phyloP scores from a whole-genome alignment of 1,140 invertebrate species.

The Kradibia gibbosae region DNA sequence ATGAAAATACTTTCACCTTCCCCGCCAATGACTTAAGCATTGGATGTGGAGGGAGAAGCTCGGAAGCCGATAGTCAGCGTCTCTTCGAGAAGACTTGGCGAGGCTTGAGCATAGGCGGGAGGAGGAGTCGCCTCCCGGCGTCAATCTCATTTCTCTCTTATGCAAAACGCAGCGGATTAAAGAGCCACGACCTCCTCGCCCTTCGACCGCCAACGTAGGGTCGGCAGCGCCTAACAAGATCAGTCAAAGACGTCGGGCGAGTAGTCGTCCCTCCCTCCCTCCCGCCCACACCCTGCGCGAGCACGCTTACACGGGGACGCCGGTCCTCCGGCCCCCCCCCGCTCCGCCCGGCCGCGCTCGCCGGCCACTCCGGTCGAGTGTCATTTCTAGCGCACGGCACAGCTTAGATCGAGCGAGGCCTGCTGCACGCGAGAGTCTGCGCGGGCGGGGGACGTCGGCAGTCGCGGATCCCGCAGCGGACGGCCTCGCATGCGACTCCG shows the following conservation, averaged over 20 bases:
- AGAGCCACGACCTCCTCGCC: not conserved
- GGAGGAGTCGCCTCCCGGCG: not conserved
- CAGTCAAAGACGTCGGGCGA: slow-evolving; percentile 23
- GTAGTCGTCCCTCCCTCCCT: not conserved
- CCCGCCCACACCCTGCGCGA: too few relatives aligned
- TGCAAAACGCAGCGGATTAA: slow-evolving; percentile 43
- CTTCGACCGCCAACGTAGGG: not conserved
- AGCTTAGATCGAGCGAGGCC: not conserved
- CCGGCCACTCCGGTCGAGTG: not conserved
- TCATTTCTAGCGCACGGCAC: slow-evolving; percentile 2
- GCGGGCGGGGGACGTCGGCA: not conserved
- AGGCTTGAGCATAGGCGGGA: not conserved
- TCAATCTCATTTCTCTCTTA: slow-evolving; percentile 47
- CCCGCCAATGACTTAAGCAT: not conserved
- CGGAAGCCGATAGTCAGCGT: not conserved
- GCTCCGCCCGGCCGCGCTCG: not conserved
- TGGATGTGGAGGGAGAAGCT: not conserved
- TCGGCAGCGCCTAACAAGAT: slow-evolving; percentile 41
- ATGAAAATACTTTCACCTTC: not conserved
- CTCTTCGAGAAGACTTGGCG: not conserved
- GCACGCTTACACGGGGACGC: too few relatives aligned
- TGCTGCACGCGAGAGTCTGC: not conserved
- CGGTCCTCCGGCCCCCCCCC: too few relatives aligned
- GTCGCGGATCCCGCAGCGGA: not conserved
- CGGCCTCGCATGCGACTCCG: too few relatives aligned